These are phyloP conservation scores for Enoplosus armatus DNA, from an alignment of 2,797 vertebrate genomes.

Conservation along the genomic window DNA sequence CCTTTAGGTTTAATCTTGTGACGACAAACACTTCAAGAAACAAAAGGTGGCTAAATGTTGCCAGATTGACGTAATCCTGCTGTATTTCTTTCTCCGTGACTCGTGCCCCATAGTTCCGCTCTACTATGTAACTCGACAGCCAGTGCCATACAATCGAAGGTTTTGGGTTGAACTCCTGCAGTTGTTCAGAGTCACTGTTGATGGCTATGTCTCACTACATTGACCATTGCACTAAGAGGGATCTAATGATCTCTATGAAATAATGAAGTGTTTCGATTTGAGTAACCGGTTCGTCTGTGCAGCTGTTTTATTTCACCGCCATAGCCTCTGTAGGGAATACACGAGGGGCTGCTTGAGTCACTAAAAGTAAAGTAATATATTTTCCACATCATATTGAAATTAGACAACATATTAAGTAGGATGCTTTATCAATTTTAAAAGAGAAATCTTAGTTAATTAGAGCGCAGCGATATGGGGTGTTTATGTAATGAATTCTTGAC, in stretches of 20 bases:
- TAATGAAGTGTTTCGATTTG: slow-evolving; percentile 34
- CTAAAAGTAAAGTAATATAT: slow-evolving; percentile 42
- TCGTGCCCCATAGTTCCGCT: slow-evolving; percentile 12
- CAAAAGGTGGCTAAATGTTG: slow-evolving; percentile 6
- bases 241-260: slow-evolving; percentile 25
- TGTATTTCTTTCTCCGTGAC: slow-evolving; percentile 43
- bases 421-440: slow-evolving; percentile 38
- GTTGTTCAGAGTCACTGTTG: slow-evolving; percentile 22
- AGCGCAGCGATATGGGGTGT: slow-evolving; percentile 28
- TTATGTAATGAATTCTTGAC: slow-evolving; percentile 34
- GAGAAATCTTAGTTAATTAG: slow-evolving; percentile 11
- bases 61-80: slow-evolving; percentile 35
- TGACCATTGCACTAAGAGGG: slow-evolving; percentile 43
- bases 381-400: slow-evolving; percentile 27
- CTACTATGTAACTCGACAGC: slow-evolving; percentile 12
- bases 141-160: neutral
- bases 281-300: slow-evolving; percentile 15
- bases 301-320: slow-evolving; percentile 37
- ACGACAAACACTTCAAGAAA: slow-evolving; percentile 3
- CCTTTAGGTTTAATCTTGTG: slow-evolving; percentile 6
- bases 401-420: slow-evolving; percentile 2
- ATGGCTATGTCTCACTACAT: neutral
- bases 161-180: slow-evolving; percentile 17
- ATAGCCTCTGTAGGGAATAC: slow-evolving; percentile 30
- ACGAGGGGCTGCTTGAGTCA: slow-evolving; percentile 20